Base-by-base conservation (phyloP, 37 sponge, comb jelly and placozoan species). In the Beroe forskalii region DNA sequence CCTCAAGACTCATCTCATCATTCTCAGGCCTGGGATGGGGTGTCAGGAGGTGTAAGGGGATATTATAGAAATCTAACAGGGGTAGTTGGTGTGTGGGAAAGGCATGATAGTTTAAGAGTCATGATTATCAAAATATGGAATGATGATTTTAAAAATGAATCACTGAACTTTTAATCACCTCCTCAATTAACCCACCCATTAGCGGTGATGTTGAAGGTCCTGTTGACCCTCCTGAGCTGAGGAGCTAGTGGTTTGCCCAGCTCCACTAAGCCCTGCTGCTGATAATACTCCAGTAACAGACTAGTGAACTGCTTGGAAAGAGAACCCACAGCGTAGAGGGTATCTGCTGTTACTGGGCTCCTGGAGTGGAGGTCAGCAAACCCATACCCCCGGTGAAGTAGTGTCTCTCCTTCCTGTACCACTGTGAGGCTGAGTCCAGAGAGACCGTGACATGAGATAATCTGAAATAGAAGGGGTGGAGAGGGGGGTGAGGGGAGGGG, bases 291-390 rank as follows among this genome's bases (percentile, higher is more conserved):
- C 66, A 63, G 25, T 3, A 63, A 19, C 3, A 63, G 25, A 19
- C 66, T 63, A 63, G 66, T 20, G 66, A 63, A 63, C 66, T 63
- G 66, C 25, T 63, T 63, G 66, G 66, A 63, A 63, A 63, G 28
- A 23, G 66, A 63, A 3, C 66, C 66, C 28, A 63, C 25, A 20
- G 66, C 66, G 66, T 63, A 63, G 3, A 63, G 66, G 25, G 66
- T 63, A 20, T 63, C 66, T 23, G 66, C 28, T 4, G 66, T 63
- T 24, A 63, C 66, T 6, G 66, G 66, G 66, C 28, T 23, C 66
- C 25, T 6, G 25, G 66, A n/a, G 66, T 4, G 20, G 24, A 63
- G 9, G 66, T 63, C 66, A 6, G 66, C 9, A 30, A 28, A 30
- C 2, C 66, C 66, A 19, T 63, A 63, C 66, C 66, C 66, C 20